Conservation (phyloP, 1,140 invertebrate species). For the Megathymus violae region DNA sequence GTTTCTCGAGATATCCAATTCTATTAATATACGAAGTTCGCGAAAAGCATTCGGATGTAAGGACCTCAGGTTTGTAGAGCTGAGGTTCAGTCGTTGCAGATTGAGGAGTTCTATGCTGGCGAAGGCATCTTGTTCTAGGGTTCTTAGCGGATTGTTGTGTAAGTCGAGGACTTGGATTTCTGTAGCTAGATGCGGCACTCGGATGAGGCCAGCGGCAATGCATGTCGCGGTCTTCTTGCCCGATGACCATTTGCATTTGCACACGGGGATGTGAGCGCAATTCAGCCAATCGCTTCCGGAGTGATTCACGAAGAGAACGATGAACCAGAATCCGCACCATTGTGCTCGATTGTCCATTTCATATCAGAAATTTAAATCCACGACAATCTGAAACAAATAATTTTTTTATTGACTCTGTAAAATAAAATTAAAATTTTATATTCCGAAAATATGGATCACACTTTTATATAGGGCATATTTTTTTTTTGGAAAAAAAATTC, state of each 20-base stretch:
- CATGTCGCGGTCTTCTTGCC: conserved; percentile 94
- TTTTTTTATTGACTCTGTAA: background rate
- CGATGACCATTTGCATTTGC: conserved; percentile 94
- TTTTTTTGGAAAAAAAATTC: no score
- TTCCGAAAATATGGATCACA: no score
- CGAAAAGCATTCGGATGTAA: conserved; percentile 92
- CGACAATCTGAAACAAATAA: conserved; percentile 64
- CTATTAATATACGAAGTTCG: conserved; percentile 93
- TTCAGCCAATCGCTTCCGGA: conserved; percentile 89
- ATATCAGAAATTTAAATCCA: conserved; percentile 55
- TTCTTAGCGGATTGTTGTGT: conserved; percentile 89
- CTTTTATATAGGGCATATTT: no score
- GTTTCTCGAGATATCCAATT: conserved; percentile 93
- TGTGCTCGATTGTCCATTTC: conserved; percentile 70
- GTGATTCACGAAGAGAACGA: conserved; percentile 59
- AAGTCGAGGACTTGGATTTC: conserved; percentile 94
- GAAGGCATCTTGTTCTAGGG: conserved; percentile 90
- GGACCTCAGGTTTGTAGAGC: conserved; percentile 88
- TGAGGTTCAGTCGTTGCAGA: conserved; percentile 92
- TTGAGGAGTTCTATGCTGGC: conserved; percentile 90
- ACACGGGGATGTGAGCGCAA: conserved; percentile 88
- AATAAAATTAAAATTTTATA: no score
- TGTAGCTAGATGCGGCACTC: conserved; percentile 89
- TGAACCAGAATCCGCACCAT: conserved; percentile 57
- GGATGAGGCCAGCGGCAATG: conserved; percentile 88